Percentiles rank a stretch among this genome's conserved stretches.
These are phyloP conservation scores for Nannobrachium achirus DNA, from an alignment of 2,113 vertebrate species.

Conservation along the genomic window DNA sequence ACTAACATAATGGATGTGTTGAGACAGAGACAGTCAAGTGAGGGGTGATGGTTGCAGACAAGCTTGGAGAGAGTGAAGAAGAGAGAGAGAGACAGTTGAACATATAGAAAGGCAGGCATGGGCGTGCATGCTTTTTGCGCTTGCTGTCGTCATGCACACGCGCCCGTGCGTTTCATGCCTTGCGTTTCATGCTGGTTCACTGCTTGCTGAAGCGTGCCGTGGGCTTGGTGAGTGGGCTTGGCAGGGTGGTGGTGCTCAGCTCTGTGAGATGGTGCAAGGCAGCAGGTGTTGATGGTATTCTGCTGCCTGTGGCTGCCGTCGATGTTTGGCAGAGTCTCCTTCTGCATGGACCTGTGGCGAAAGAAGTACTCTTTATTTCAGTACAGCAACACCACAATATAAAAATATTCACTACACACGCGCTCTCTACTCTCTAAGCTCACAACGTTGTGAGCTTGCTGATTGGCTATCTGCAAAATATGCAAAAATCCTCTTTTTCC, in stretches of 20 bases:
- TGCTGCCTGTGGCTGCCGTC: neutral
- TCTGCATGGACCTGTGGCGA: neutral
- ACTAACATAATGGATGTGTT: conserved; percentile 32
- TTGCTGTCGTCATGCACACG: neutral
- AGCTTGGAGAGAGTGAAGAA: conserved; percentile 1
- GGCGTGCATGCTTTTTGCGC: neutral
- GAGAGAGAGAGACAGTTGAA: neutral
- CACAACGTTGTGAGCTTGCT: too few species aligned
- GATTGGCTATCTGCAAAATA: too few species aligned
- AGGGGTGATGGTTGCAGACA: conserved; percentile 12
- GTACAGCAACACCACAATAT: too few species aligned
- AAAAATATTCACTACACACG: too few species aligned
- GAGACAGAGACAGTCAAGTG: neutral
- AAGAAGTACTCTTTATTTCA: too few species aligned
- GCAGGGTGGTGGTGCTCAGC: neutral
- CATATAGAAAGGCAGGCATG: neutral
- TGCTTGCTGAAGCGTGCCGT: too few species aligned
- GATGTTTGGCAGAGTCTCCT: neutral
- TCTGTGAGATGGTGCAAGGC: neutral
- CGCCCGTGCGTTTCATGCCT: too few species aligned
- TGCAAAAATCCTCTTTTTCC: too few species aligned
- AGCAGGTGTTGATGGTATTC: too few species aligned
- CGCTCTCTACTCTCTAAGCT: too few species aligned
- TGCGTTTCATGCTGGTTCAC: too few species aligned
- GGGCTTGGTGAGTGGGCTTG: neutral